Conservation (phyloP, 2,797 vertebrate genomes). For the Linurgus olivaceus region DNA sequence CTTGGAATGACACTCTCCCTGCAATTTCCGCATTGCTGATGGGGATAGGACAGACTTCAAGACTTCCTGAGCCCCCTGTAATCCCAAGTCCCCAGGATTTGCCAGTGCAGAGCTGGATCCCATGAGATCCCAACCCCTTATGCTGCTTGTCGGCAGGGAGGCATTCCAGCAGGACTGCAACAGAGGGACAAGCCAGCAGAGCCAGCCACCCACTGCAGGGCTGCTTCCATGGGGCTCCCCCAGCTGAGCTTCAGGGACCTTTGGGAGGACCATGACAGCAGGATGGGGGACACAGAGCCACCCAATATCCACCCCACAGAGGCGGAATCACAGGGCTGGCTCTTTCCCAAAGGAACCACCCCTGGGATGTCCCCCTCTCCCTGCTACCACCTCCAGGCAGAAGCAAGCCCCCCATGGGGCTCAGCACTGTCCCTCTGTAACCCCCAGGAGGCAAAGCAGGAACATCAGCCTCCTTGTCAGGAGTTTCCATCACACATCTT, state of each 20-base stretch:
- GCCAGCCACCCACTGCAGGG: neutral
- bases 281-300: neutral
- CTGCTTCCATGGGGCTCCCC: neutral
- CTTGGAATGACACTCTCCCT: too few relatives aligned
- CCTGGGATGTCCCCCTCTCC: neutral
- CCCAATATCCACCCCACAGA: accelerated
- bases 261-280: neutral
- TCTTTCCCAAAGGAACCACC: neutral
- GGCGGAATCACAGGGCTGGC: neutral
- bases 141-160: neutral
- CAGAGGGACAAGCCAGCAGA: neutral
- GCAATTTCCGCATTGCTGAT: accelerated
- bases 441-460: neutral
- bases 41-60: neutral
- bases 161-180: neutral
- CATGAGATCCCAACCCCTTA: neutral
- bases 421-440: neutral
- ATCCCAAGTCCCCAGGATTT: neutral
- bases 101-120: neutral
- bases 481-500: neutral
- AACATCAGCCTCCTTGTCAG: neutral
- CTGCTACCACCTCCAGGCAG: neutral
- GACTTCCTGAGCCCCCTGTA: neutral
- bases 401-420: neutral
- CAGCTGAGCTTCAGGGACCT: neutral